Evolutionary conservation across 64 coral and sea anemone species (phyloP).

Genomic region (Montipora efflorescens): DNA sequence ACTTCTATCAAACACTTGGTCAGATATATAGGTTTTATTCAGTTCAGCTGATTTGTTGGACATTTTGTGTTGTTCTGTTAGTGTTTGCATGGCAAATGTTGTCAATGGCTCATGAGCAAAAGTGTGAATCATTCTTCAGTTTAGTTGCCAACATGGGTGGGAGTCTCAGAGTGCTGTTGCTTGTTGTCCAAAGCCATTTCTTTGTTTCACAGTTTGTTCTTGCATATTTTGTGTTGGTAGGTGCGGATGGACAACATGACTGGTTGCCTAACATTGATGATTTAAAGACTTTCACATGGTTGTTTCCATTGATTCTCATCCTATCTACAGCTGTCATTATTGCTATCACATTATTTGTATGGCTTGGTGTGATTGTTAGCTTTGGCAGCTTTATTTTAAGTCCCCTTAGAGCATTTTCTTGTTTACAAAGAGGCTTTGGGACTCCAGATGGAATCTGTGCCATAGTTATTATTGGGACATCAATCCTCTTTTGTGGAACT

Average conservation of each 20-base stretch:
- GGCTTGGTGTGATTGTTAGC: conserved; percentile 65
- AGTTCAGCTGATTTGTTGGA: conserved; percentile 81
- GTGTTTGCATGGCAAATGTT: conserved; percentile 91
- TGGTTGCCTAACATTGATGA: conserved; percentile 90
- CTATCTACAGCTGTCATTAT: conserved; percentile 80
- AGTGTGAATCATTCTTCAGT: conserved; percentile 87
- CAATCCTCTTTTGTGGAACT: conserved; percentile 56
- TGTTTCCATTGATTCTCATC: conserved; percentile 79
- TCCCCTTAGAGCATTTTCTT: conserved; percentile 41
- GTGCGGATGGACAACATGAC: conserved; percentile 73
- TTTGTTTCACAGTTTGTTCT: conserved; percentile 86
- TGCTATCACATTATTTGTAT: conserved; percentile 82
- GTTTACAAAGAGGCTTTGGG: conserved; percentile 50
- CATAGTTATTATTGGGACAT: conserved; percentile 12
- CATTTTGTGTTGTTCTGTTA: conserved; percentile 79
- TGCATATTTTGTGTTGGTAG: conserved; percentile 80
- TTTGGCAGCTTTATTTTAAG: conserved; percentile 76
- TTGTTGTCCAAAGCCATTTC: conserved; percentile 86
- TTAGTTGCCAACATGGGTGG: conserved; percentile 58
- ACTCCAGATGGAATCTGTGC: conserved; percentile 57
- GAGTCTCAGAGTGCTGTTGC: conserved; percentile 85
- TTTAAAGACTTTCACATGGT: conserved; percentile 90
- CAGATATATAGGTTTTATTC: conserved; percentile 86
- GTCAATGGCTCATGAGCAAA: conserved; percentile 48
- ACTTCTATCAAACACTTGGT: conserved; percentile 80